These are phyloP conservation scores for Dendrolimus kikuchii DNA, from an alignment of 1,140 invertebrate genomes.

Conservation along the genomic window DNA sequence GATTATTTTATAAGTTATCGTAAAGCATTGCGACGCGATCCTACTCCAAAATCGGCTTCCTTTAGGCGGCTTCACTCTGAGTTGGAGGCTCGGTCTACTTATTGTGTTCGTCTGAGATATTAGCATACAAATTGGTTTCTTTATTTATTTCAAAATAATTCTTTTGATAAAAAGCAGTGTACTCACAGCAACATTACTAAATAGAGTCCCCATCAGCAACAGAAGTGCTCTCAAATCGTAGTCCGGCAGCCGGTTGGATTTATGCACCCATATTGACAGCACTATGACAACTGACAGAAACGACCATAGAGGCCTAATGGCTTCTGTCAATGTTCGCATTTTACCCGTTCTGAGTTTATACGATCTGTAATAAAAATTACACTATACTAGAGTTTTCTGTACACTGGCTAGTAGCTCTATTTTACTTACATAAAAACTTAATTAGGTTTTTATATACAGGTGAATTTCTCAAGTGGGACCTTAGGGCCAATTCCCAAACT, in stretches of 20 bases:
- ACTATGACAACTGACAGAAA: conserved; percentile 81
- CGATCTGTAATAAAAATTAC: conserved; percentile 38
- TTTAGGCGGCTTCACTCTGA: too few relatives aligned
- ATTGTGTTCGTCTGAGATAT: too few relatives aligned
- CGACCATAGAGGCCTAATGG: conserved; percentile 84
- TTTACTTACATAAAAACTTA: too few relatives aligned
- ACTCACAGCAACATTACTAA: conserved; percentile 97
- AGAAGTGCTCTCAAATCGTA: conserved; percentile 88
- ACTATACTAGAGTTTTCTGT: too few relatives aligned
- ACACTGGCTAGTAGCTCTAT: too few relatives aligned
- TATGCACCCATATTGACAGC: conserved; percentile 83
- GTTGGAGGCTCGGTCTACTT: too few relatives aligned
- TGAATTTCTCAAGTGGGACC: not conserved
- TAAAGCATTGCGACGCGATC: too few relatives aligned
- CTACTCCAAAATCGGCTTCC: too few relatives aligned
- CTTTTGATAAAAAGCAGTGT: not conserved
- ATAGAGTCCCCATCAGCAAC: conserved; percentile 90
- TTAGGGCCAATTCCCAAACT: not conserved
- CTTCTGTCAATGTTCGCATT: conserved; percentile 47
- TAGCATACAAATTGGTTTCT: too few relatives aligned
- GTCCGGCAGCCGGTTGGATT: conserved; percentile 84
- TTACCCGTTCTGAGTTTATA: conserved; percentile 59
- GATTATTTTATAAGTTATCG: too few relatives aligned
- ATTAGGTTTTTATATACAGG: not conserved
- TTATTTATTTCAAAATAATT: too few relatives aligned